A percentile compares a stretch with the other conserved stretches of the same genome.
Conservation (phyloP, 2,888 invertebrate genomes). For the Drosophila infuscata region DNA sequence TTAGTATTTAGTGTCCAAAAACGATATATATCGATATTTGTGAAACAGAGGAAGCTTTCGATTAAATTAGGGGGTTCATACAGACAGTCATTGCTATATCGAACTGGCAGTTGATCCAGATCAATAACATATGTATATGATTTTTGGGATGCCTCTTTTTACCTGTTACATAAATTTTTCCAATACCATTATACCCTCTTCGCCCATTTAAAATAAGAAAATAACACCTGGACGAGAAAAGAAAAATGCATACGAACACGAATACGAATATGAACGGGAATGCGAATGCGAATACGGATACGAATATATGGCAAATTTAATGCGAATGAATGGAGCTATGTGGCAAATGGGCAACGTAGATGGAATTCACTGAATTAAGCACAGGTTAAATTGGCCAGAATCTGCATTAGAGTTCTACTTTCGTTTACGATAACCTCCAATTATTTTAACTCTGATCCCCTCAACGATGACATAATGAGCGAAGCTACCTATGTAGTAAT, state of each 20-base stretch:
- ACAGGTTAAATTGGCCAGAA: conserved; percentile 50
- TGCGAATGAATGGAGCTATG: conserved; percentile 26
- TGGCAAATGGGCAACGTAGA: not conserved
- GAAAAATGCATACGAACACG: conserved; percentile 33
- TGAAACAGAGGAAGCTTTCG: not conserved
- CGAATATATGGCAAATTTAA: conserved; percentile 58
- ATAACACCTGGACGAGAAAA: conserved; percentile 31
- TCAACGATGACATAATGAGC: conserved; percentile 5
- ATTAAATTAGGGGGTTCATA: not conserved
- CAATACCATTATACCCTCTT: not conserved
- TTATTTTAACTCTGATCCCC: conserved; percentile 48
- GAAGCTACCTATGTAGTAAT: not conserved
- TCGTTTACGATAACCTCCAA: conserved; percentile 39
- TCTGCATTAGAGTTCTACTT: conserved; percentile 15
- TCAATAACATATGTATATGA: not conserved
- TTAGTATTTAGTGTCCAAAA: not conserved
- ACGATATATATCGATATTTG: not conserved
- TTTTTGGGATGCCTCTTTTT: not conserved
- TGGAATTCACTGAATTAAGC: conserved; percentile 16
- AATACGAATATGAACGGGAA: conserved; percentile 28
- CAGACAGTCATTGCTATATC: not conserved
- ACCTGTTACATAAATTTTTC: not conserved
- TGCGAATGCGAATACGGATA: conserved; percentile 26
- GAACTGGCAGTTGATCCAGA: not conserved
- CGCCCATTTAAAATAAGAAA: not conserved